A percentile compares a stretch with the other conserved stretches of the same genome.
These are phyloP conservation scores for Drosophila ustulata DNA, from an alignment of 2,888 invertebrate species.

Conservation along the genomic window DNA sequence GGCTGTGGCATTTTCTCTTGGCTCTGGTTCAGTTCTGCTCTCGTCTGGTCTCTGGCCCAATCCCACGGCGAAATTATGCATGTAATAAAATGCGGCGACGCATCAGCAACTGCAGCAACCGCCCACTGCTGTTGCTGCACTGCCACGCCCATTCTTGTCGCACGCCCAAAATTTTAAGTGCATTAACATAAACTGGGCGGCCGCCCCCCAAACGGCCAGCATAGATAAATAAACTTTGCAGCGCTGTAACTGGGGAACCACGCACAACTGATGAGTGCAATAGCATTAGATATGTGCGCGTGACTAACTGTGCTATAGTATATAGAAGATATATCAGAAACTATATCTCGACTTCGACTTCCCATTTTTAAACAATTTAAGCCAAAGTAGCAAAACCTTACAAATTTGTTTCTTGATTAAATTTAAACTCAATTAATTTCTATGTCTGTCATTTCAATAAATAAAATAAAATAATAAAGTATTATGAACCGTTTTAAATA, in stretches of 20 bases:
- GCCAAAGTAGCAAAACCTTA: no score
- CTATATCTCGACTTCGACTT: no score
- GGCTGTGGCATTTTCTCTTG: conserved; percentile 2
- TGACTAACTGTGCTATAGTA: background rate
- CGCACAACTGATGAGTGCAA: conserved; percentile 83
- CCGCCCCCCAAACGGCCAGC: conserved; percentile 33
- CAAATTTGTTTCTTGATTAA: no score
- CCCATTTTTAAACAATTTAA: no score
- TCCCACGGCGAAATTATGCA: conserved; percentile 83
- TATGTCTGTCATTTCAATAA: no score
- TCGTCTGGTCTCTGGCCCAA: conserved; percentile 17
- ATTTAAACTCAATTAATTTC: no score
- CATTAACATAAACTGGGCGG: conserved; percentile 82
- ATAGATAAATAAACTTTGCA: conserved; percentile 79
- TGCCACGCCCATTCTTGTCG: conserved; percentile 62
- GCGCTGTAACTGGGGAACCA: background rate
- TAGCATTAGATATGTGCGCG: background rate
- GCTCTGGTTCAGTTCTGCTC: conserved; percentile 10
- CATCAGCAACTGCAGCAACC: conserved; percentile 60
- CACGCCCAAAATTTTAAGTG: conserved; percentile 77
- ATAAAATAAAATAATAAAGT: no score
- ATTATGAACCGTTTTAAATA: no score
- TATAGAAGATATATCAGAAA: no score
- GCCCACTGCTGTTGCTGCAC: conserved; percentile 36
- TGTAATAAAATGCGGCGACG: conserved; percentile 83